Evolutionary conservation across 2,888 invertebrate species (phyloP), one percentile per base, ranked within the genome.

Genomic region (Stegophylla sp.): DNA sequence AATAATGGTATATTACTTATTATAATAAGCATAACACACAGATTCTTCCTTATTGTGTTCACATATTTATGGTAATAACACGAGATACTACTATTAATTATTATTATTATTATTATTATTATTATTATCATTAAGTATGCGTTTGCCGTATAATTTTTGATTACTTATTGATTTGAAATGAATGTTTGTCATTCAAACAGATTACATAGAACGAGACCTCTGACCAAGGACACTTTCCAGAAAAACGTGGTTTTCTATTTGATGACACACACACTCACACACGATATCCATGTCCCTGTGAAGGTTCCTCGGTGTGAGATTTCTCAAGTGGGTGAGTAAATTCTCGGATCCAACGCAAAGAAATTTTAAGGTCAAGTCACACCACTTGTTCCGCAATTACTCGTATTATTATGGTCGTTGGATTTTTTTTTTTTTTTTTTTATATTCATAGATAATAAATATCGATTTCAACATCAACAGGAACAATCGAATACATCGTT

Each of bases 11-110:
- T 34, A 48, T 13, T 51, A 51, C 48, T n/a, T 34, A 20, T 69
- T 69, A 51, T 28, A 17, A 67, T 13, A 9, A 28, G 23, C 45
- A 17, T 67, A 26, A 48, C 23, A 23, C 26, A 34, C 13, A 5
- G 34, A 53, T 51, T 13, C 69, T 69, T 69, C 69, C 69, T 69
- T 69, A n/a, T 69, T 69, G 51, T 69, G 51, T 53, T 51, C 10
- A n/a, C 13, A 26, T 69, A 51, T 69, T 69, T 53, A 51, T 69
- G n/a, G 34, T 69, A n/a, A 15, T 45, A 48, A 69, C n/a, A n/a
- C n/a, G n/a, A n/a, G n/a, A n/a, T n/a, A n/a, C n/a, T 51, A n/a
- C 20, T 34, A 23, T 17, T 66, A 17, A n/a, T n/a, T n/a, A n/a
- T n/a, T 45, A 45, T 9, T 45, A 56, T 56, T 1, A 34, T 51